Evolutionary conservation across 2,888 invertebrate genomes (phyloP).

Genomic region (Sarcophaga carnaria): DNA sequence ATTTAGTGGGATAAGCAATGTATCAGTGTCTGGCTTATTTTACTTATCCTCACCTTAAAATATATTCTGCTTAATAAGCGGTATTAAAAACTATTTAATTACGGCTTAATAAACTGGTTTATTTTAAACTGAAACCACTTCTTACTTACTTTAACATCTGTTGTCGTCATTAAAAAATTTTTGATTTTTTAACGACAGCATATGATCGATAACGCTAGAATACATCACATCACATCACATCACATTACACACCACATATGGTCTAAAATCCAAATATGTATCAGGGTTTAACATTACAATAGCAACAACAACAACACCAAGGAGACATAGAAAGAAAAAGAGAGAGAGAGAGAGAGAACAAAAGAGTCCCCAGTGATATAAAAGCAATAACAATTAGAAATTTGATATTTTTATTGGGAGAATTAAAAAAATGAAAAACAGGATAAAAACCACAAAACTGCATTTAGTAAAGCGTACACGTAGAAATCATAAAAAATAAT

Average conservation of each 20-base stretch:
- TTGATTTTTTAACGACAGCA: slow-evolving; percentile 45
- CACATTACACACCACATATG: slow-evolving; percentile 33
- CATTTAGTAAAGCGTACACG: slow-evolving; percentile 48
- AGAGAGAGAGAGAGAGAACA: slow-evolving; percentile 26
- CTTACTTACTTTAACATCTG: slow-evolving; percentile 45
- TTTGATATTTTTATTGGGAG: slow-evolving; percentile 81
- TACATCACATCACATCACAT: too few species aligned
- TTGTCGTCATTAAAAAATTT: slow-evolving; percentile 40
- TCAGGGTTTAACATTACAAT: not conserved
- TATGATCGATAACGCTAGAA: slow-evolving; percentile 46
- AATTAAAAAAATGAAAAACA: slow-evolving; percentile 72
- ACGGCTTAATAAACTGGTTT: not conserved
- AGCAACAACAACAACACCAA: slow-evolving; percentile 13
- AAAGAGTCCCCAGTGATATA: slow-evolving; percentile 31
- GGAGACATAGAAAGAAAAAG: not conserved
- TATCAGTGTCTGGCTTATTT: not conserved
- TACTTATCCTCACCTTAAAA: not conserved
- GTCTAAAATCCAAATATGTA: slow-evolving; percentile 25
- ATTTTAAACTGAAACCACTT: too few species aligned
- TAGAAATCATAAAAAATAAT: slow-evolving; percentile 15
- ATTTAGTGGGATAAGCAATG: not conserved
- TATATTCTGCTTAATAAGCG: too few species aligned
- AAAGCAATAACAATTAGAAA: slow-evolving; percentile 79
- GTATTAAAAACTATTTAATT: not conserved
- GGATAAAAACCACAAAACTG: slow-evolving; percentile 64